Base-by-base conservation (phyloP, 2,888 invertebrate genomes). In the Mimumesa dahlbomi region DNA sequence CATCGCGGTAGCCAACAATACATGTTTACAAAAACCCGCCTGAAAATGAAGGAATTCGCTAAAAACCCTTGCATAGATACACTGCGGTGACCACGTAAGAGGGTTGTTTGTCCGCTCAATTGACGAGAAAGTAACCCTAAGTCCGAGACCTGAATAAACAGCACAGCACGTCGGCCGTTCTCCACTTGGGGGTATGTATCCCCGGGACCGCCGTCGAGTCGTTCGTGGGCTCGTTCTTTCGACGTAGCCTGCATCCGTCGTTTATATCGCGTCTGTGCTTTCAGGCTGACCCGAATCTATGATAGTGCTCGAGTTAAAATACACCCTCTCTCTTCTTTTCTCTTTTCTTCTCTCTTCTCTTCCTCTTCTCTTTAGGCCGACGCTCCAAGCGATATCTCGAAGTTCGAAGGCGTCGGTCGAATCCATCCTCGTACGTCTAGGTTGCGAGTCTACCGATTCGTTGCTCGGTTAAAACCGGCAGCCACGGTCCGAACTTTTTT, bases 401-500 rank as follows among this genome's bases (percentile, higher is more conserved):
- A 82, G 70, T 82, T 83, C 49, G 72, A 69, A 76, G 78, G 68
- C 78, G 65, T 69, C 69, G 43, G 69, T 54, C 63, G 76, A 71
- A 74, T 76, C 73, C 38, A 53, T 54, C 63, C 45, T 62, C 19
- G 18, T n/a, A n/a, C n/a, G n/a, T 62, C 7, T 13, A n/a, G 13
- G 19, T 2, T 13, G 62, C 78, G 75, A 69, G 74, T 70, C 76
- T 74, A 59, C 73, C 62, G 77, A 78, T 81, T 82, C 75, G 73
- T 73, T 63, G 70, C 18, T 58, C 66, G 76, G 76, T 85, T 79
- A 81, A n/a, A 84, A 85, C 78, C 80, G 78, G 71, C 56, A 61
- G 75, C 79, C 61, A 75, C 73, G 73, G 66, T 67, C 64, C 57
- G 73, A 83, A 84, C 79, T 83, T 84, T 85, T 80, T 81, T 66